Percentiles rank a stretch among this genome's conserved stretches.
phyloP scores from a whole-genome alignment of 2,888 invertebrate species.

The Leptopterna dolabrata region DNA sequence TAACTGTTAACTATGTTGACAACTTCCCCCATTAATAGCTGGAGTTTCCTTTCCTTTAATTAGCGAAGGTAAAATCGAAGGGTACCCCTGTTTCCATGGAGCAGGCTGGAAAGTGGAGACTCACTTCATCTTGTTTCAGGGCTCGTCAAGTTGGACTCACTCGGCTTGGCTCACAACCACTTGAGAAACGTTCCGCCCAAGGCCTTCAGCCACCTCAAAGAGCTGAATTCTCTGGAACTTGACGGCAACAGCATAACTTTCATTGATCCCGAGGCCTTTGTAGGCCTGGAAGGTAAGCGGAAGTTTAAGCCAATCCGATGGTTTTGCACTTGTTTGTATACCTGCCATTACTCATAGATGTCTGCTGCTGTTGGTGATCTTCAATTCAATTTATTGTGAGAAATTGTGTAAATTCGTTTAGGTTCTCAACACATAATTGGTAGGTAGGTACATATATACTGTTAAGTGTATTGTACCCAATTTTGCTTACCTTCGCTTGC shows the following conservation, averaged over 20 bases:
- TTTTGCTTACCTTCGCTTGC: no score
- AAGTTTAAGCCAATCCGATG: not conserved
- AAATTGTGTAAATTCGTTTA: no score
- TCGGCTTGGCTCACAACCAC: constrained; percentile 88
- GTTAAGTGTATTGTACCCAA: no score
- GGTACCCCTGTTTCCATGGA: not conserved
- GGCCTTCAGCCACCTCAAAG: constrained; percentile 83
- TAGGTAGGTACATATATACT: no score
- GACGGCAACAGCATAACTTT: constrained; percentile 86
- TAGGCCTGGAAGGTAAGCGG: constrained; percentile 84
- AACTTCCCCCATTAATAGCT: not conserved
- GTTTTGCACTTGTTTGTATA: not conserved
- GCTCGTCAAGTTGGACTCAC: constrained; percentile 81
- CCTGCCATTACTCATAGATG: not conserved
- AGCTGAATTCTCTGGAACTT: constrained; percentile 87
- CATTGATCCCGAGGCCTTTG: constrained; percentile 87
- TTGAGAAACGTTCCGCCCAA: constrained; percentile 81
- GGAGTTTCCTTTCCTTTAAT: constrained; percentile 2
- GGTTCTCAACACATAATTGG: no score
- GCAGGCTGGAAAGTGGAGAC: not conserved
- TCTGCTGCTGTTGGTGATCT: not conserved
- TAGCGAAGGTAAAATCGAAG: not conserved
- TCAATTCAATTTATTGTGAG: no score
- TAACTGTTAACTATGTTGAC: no score
- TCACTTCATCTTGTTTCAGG: constrained; percentile 70